Evolutionary conservation across 2,113 vertebrate species (phyloP).

Genomic region (Orientallactaga bullata): DNA sequence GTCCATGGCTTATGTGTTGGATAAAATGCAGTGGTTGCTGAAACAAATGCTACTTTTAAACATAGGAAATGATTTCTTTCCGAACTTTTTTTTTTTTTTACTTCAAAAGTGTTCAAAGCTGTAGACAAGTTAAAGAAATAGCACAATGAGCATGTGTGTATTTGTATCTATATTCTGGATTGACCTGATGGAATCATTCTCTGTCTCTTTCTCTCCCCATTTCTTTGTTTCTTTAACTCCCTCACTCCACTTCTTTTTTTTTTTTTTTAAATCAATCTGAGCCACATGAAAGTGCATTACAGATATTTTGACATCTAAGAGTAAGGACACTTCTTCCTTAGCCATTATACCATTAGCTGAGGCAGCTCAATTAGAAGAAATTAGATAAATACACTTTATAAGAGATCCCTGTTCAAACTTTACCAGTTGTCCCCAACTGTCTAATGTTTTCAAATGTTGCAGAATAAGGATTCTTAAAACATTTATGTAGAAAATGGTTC

Average conservation of each 20-base stretch:
- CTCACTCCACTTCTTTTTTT: background rate
- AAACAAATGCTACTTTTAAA: background rate
- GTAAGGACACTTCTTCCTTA: background rate
- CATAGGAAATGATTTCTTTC: background rate
- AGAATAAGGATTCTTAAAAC: background rate
- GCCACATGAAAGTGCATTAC: background rate
- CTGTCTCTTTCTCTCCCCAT: background rate
- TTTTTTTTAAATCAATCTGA: background rate
- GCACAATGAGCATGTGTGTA: background rate
- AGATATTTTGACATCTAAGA: background rate
- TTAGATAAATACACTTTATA: background rate
- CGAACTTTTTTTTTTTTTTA: slow-evolving; percentile 15
- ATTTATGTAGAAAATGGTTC: background rate
- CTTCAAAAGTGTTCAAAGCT: background rate
- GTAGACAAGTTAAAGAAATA: background rate
- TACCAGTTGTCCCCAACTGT: background rate
- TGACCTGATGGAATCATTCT: background rate
- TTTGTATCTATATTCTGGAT: background rate
- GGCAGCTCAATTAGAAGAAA: background rate
- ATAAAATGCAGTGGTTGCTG: background rate
- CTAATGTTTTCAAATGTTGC: background rate
- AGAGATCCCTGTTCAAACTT: background rate
- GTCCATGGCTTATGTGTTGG: background rate
- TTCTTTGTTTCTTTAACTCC: background rate
- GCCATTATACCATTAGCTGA: slow-evolving; percentile 9